Evolutionary conservation across 2,888 invertebrate genomes (phyloP).

Genomic region (Meta bourneti): DNA sequence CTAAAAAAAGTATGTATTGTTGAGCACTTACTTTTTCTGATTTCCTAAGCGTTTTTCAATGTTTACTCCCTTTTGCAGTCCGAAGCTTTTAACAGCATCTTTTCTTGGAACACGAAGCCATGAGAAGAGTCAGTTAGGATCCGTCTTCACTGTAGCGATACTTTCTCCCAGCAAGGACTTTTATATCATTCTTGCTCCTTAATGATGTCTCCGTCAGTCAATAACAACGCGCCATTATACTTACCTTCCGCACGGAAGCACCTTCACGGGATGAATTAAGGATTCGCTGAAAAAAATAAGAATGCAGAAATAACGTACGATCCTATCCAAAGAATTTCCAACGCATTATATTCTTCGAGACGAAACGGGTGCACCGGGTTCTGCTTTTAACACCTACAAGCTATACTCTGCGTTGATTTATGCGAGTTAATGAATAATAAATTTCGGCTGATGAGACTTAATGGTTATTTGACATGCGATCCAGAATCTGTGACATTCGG

Average conservation of each 20-base stretch:
- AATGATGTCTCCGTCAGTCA: conserved; percentile 40
- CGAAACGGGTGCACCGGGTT: neutral
- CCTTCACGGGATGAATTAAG: neutral
- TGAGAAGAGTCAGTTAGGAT: neutral
- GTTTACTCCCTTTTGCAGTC: too few species aligned
- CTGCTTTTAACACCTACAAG: conserved; percentile 54
- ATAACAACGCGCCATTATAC: conserved; percentile 5
- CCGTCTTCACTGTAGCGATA: neutral
- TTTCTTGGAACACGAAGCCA: too few species aligned
- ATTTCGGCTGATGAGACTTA: conserved; percentile 47
- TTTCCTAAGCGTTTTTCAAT: too few species aligned
- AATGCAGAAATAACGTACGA: conserved; percentile 38
- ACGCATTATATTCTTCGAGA: neutral
- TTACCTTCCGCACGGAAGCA: conserved; percentile 7
- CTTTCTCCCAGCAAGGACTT: neutral
- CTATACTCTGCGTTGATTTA: conserved; percentile 37
- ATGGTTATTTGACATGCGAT: conserved; percentile 56
- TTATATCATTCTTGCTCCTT: neutral
- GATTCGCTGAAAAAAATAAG: conserved; percentile 29
- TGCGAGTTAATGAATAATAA: conserved; percentile 62
- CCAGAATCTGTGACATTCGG: conserved; percentile 2
- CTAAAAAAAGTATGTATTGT: too few species aligned
- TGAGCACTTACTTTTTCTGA: too few species aligned
- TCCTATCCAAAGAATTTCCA: conserved; percentile 24
- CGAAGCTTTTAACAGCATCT: too few species aligned